Percentiles rank a stretch among this genome's conserved stretches.
Evolutionary conservation across 1,140 invertebrate genomes (phyloP).

Genomic region (Vanessa tameamea): DNA sequence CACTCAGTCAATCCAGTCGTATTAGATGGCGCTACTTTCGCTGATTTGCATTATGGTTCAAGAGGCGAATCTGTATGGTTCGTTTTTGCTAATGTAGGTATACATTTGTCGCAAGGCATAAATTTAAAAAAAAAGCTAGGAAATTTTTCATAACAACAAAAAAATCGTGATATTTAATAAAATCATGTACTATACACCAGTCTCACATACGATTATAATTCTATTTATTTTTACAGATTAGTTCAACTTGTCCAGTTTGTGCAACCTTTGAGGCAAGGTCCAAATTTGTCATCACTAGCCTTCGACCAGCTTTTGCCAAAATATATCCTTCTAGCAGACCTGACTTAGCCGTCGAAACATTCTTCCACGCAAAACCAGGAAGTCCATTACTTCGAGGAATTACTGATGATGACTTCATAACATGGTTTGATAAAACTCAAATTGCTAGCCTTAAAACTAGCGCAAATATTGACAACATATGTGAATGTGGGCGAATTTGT

Average conservation of each 20-base stretch:
- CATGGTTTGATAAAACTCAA: slow-evolving; percentile 83
- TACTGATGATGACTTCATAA: slow-evolving; percentile 83
- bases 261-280: slow-evolving; percentile 82
- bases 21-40: slow-evolving; percentile 76
- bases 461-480: slow-evolving; percentile 74
- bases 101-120: background rate
- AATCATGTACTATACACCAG: too few species aligned
- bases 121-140: background rate
- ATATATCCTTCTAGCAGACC: slow-evolving; percentile 82
- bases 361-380: slow-evolving; percentile 82
- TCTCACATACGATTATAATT: background rate
- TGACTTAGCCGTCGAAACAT: slow-evolving; percentile 82
- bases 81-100: slow-evolving; percentile 83
- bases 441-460: slow-evolving; percentile 68
- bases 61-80: slow-evolving; percentile 83
- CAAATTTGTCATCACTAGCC: slow-evolving; percentile 81
- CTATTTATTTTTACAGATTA: slow-evolving; percentile 64
- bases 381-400: slow-evolving; percentile 82
- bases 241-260: slow-evolving; percentile 82
- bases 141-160: too few species aligned
- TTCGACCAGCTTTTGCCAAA: slow-evolving; percentile 83
- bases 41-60: slow-evolving; percentile 82
- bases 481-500: slow-evolving; percentile 78
- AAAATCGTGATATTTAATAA: too few species aligned
- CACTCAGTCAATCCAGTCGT: slow-evolving; percentile 78